Evolutionary conservation across 2,888 invertebrate species (phyloP).

Genomic region (Drosophila neotestacea): DNA sequence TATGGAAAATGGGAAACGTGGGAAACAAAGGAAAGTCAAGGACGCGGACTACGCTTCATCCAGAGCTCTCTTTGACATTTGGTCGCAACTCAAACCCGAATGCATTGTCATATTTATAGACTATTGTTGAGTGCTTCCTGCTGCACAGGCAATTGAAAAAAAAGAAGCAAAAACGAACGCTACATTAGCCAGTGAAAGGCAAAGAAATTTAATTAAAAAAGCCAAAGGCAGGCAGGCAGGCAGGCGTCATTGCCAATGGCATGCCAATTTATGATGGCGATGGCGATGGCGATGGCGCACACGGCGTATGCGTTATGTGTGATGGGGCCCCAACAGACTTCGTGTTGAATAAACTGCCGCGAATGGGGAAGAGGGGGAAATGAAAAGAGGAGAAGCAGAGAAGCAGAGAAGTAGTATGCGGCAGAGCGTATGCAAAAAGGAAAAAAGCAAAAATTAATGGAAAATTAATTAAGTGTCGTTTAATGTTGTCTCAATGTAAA

Average conservation of each 20-base stretch:
- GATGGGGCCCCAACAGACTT: not conserved
- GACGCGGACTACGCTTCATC: not conserved
- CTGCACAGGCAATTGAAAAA: not conserved
- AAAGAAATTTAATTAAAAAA: slow-evolving; percentile 58
- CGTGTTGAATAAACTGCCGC: slow-evolving; percentile 5
- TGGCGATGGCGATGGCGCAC: slow-evolving; percentile 23
- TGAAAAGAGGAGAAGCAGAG: not conserved
- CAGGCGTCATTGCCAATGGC: slow-evolving; percentile 49
- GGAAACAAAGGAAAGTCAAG: slow-evolving; percentile 1
- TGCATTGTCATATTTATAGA: slow-evolving; percentile 34
- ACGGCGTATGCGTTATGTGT: slow-evolving; percentile 36
- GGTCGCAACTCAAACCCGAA: not conserved
- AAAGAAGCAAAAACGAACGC: not conserved
- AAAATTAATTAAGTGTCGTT: slow-evolving; percentile 77
- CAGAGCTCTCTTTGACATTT: slow-evolving; percentile 9
- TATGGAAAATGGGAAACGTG: not conserved
- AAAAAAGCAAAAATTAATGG: slow-evolving; percentile 71
- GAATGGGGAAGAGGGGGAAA: not conserved
- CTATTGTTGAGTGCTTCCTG: slow-evolving; percentile 22
- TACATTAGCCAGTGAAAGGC: slow-evolving; percentile 50
- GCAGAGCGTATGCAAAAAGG: slow-evolving; percentile 21
- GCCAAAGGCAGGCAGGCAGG: slow-evolving; percentile 34
- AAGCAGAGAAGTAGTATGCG: too few relatives aligned
- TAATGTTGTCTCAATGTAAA: slow-evolving; percentile 78
- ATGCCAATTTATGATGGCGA: slow-evolving; percentile 62